Percentiles rank a stretch among this genome's conserved stretches.
These are phyloP conservation scores for Diuraphis noxia DNA, from an alignment of 1,140 invertebrate species.

Conservation along the genomic window DNA sequence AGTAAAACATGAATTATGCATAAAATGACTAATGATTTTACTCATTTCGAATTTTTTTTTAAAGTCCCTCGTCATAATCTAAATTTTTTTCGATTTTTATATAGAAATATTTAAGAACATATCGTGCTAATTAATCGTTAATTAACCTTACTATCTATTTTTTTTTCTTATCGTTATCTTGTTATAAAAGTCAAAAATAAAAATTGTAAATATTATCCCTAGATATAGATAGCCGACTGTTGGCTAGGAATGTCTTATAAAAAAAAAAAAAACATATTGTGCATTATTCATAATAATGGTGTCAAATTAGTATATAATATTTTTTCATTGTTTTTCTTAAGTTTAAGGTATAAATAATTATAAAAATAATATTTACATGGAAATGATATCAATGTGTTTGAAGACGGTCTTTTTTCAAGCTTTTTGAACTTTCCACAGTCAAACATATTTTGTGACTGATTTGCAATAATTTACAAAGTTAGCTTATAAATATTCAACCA, in stretches of 20 bases:
- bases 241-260: too few species aligned
- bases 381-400: not conserved
- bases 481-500: too few species aligned
- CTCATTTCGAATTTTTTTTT: not conserved
- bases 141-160: too few species aligned
- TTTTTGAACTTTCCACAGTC: not conserved
- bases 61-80: not conserved
- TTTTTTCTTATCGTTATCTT: too few species aligned
- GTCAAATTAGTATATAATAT: not conserved
- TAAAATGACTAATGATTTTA: conserved; percentile 5
- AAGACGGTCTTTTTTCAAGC: not conserved
- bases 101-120: too few species aligned
- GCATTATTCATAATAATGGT: not conserved
- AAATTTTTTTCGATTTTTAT: not conserved
- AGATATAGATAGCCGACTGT: too few species aligned
- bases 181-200: too few species aligned
- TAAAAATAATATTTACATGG: not conserved
- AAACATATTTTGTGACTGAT: not conserved
- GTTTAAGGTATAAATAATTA: not conserved
- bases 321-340: not conserved
- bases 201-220: too few species aligned
- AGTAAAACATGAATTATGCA: not conserved
- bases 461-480: not conserved
- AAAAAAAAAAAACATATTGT: too few species aligned
- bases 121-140: too few species aligned